These are phyloP conservation scores for Nycticorax nycticorax DNA, from an alignment of 2,113 vertebrate genomes.

Conservation along the genomic window DNA sequence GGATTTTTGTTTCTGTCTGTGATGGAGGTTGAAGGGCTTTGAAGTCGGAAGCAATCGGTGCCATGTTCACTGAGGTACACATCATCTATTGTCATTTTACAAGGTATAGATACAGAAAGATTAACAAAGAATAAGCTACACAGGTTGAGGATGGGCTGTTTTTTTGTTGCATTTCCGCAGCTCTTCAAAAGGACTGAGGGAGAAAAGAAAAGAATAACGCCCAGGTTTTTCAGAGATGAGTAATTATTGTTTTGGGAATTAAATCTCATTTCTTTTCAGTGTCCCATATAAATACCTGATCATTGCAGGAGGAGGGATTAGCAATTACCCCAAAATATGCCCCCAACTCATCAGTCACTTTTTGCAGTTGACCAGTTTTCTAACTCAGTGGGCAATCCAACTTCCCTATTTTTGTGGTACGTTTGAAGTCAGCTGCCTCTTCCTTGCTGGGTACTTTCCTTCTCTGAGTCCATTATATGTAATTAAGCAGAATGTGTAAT, in stretches of 20 bases:
- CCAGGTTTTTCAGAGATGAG: background rate
- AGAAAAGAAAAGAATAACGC: background rate
- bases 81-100: background rate
- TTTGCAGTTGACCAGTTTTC: background rate
- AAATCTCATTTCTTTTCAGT: background rate
- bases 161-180: background rate
- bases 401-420: background rate
- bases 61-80: background rate
- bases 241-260: background rate
- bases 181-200: background rate
- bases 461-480: background rate
- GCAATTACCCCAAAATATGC: background rate
- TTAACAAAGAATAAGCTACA: background rate
- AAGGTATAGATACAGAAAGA: background rate
- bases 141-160: background rate
- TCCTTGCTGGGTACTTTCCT: background rate
- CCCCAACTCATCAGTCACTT: background rate
- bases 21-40: background rate
- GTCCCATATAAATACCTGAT: background rate
- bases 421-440: background rate
- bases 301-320: background rate
- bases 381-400: background rate
- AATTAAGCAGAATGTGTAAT: background rate
- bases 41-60: background rate
- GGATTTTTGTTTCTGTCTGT: background rate